Base-by-base conservation (phyloP, 37 sponge, comb jelly and placozoan species). In the Mnemiopsis leidyi region DNA sequence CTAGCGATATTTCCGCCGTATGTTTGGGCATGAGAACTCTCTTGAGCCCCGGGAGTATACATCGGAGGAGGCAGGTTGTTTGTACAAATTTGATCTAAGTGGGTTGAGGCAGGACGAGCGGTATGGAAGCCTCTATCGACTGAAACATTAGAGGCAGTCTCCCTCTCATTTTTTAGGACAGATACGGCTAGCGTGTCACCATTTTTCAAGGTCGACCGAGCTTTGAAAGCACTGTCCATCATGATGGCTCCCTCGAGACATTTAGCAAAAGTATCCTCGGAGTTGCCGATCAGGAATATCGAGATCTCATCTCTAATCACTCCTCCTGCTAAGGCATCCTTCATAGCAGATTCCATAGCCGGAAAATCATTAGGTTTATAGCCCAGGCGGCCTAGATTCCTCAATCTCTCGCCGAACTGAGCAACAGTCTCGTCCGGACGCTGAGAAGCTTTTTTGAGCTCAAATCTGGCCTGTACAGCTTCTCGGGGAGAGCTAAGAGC, bases 321-420 rank as follows among this genome's bases (percentile, higher is more conserved):
- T 23, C 40, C 90, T 3, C 24, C 61, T 18, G 61, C 38, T 39
- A 85, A 85, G 0, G 90, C 90, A 9, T 79, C 37, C 29, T 85
- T 85, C 28, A 85, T 24, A 16, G 48, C 48, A 3, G 48, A 38
- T 21, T 85, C 90, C 31, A 35, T 35, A 3, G 30, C 7, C 13
- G 26, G 24, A 2, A 23, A 0, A 0, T 85, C 90, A 0, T 18
- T 61, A 32, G 1, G 48, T 9, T 16, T 37, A 25, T 39, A 39
- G 18, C 61, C 90, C 31, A 37, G 21, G 16, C 29, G 26, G 3
- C 82, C 82, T 1, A 79, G 35, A 26, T 85, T 7, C 35, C 90
- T 38, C 48, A 85, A 23, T 25, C 61, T 28, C 61, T 85, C 90
- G 0, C 90, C 90, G 24, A 85, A 85, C 3, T 85, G 38, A 85